These are phyloP conservation scores for Mesorhabditis sp. DNA, from an alignment of 2,888 invertebrate genomes.

Conservation along the genomic window DNA sequence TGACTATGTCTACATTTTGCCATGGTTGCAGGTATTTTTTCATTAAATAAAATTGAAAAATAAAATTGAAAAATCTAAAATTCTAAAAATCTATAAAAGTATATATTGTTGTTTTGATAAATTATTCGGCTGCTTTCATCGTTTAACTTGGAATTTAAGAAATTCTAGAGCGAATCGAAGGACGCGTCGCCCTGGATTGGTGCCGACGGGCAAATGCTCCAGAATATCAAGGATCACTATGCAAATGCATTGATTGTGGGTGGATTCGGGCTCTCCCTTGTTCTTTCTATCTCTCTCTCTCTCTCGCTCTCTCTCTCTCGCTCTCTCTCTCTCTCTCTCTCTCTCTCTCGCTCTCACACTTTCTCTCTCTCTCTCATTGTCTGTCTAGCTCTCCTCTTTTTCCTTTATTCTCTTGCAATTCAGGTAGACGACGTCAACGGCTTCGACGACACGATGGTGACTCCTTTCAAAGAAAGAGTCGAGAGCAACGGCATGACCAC, in stretches of 20 bases:
- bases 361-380: background rate
- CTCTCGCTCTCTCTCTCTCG: too few species aligned
- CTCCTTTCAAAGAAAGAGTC: constrained; percentile 45
- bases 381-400: background rate
- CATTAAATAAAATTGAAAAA: too few species aligned
- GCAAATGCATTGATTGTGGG: constrained; percentile 52
- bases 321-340: too few species aligned
- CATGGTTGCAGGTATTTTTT: constrained; percentile 43
- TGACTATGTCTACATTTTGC: constrained; percentile 51
- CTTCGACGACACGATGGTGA: constrained; percentile 49
- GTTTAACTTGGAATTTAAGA: background rate
- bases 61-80: too few species aligned
- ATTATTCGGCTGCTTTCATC: background rate
- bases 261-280: background rate
- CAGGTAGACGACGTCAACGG: constrained; percentile 56
- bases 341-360: too few species aligned
- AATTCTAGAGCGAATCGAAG: constrained; percentile 37
- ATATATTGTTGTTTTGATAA: background rate
- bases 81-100: background rate
- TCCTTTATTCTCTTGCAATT: constrained; percentile 10
- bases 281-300: background rate
- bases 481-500: constrained; percentile 47
- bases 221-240: constrained; percentile 51
- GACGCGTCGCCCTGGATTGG: constrained; percentile 55
- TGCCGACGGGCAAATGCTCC: constrained; percentile 45